Percentiles rank a stretch among this genome's conserved stretches.
These are phyloP conservation scores for Rana temporaria DNA, from an alignment of 2,113 vertebrate species.

Conservation along the genomic window DNA sequence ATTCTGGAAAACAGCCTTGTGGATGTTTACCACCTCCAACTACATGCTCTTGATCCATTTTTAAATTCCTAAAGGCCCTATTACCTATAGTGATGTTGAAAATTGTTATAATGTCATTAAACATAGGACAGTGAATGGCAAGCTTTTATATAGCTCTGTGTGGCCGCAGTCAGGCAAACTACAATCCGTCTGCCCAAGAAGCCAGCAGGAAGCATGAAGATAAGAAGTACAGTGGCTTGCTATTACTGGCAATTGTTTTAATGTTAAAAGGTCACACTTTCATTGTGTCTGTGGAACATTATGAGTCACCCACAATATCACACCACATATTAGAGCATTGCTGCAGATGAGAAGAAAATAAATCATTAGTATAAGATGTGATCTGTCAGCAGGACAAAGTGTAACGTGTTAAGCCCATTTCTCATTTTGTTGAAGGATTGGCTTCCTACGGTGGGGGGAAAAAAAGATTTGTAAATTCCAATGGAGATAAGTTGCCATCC, in stretches of 20 bases:
- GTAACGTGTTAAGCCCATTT: constrained; percentile 30
- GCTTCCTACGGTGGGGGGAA: constrained; percentile 36
- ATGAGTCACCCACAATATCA: background rate
- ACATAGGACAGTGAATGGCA: too few relatives aligned
- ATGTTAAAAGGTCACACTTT: background rate
- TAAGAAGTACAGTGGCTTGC: background rate
- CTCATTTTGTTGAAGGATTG: constrained; percentile 10
- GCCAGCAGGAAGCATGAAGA: background rate
- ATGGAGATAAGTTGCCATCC: constrained; percentile 20
- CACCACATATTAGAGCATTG: background rate
- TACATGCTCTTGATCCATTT: too few relatives aligned
- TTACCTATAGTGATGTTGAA: too few relatives aligned
- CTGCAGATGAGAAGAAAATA: constrained; percentile 23
- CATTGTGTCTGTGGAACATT: background rate
- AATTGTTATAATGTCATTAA: too few relatives aligned
- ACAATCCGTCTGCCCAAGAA: too few relatives aligned
- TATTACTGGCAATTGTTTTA: background rate
- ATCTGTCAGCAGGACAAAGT: constrained; percentile 36
- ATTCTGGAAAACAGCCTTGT: too few relatives aligned
- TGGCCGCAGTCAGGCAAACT: too few relatives aligned
- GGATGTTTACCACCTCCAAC: too few relatives aligned
- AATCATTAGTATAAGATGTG: constrained; percentile 35
- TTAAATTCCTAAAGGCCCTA: too few relatives aligned
- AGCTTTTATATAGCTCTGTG: too few relatives aligned
- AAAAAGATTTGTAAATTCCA: constrained; percentile 33